Conservation (phyloP, 1,140 invertebrate genomes). For the Mylabris phalerata region DNA sequence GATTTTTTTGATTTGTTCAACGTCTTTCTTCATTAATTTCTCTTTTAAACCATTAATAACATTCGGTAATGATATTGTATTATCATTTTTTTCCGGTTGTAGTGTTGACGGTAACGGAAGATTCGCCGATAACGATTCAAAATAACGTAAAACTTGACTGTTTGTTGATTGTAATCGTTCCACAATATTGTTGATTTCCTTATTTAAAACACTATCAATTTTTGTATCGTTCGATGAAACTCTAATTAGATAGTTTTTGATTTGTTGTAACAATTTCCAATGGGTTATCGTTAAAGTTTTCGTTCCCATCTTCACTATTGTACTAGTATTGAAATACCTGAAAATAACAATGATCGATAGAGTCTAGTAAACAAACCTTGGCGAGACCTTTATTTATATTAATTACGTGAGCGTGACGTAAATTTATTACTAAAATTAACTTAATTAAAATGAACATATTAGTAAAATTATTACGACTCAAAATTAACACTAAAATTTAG, state of each 20-base stretch:
- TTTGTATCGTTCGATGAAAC: conserved; percentile 43
- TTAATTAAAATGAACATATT: no score
- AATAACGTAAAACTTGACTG: conserved; percentile 9
- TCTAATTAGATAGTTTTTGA: conserved; percentile 47
- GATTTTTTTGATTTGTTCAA: neutral
- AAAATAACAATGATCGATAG: no score
- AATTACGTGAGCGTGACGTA: no score
- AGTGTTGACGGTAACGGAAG: neutral
- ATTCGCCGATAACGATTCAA: neutral
- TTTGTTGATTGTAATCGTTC: conserved; percentile 44
- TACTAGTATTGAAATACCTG: neutral
- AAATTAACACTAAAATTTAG: no score
- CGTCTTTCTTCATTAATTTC: neutral
- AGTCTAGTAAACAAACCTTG: no score
- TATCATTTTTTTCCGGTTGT: neutral
- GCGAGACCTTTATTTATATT: no score
- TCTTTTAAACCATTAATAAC: neutral
- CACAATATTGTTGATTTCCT: conserved; percentile 47
- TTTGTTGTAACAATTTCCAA: conserved; percentile 45
- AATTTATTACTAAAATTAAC: no score
- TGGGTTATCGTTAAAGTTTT: conserved; percentile 46
- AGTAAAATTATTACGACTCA: no score
- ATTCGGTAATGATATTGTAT: no score
- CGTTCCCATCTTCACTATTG: conserved; percentile 29
- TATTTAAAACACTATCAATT: conserved; percentile 45